Conservation (phyloP, 2,888 invertebrate species). For the Nymphalis polychloros region DNA sequence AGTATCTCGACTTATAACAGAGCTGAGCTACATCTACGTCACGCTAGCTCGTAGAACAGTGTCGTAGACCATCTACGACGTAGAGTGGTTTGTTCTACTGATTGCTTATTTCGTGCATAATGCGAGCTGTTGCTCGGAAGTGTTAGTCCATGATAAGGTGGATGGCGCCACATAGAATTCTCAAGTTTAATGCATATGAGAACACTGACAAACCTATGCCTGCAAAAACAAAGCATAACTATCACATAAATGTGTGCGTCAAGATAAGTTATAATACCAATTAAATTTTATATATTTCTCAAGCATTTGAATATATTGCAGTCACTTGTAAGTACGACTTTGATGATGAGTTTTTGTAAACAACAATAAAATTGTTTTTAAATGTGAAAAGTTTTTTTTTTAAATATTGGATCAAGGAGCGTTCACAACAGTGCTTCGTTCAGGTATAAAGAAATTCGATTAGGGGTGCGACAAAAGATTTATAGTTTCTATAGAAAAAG, state of each 20-base stretch:
- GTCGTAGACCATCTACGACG: conserved; percentile 35
- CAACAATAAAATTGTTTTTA: conserved; percentile 17
- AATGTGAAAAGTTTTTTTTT: conserved; percentile 15
- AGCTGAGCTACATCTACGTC: conserved; percentile 7
- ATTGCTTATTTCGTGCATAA: conserved; percentile 31
- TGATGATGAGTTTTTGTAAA: neutral
- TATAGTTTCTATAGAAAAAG: conserved; percentile 74
- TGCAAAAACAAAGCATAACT: neutral
- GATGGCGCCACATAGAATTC: neutral
- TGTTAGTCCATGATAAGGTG: conserved; percentile 12
- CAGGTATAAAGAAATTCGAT: conserved; percentile 44
- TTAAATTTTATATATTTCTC: neutral
- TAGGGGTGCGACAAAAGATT: conserved; percentile 57
- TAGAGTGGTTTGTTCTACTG: conserved; percentile 29
- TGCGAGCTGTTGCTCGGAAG: conserved; percentile 17
- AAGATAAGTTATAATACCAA: neutral
- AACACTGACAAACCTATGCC: neutral
- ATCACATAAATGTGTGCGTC: neutral
- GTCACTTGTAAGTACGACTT: neutral
- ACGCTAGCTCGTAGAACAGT: conserved; percentile 11
- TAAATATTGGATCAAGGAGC: conserved; percentile 15
- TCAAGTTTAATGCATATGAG: conserved; percentile 5
- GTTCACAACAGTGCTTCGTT: conserved; percentile 34
- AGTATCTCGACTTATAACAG: neutral
- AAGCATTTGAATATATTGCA: neutral